phyloP scores from a whole-genome alignment of 2,888 invertebrate species.

The Aphidoletes aphidimyza region DNA sequence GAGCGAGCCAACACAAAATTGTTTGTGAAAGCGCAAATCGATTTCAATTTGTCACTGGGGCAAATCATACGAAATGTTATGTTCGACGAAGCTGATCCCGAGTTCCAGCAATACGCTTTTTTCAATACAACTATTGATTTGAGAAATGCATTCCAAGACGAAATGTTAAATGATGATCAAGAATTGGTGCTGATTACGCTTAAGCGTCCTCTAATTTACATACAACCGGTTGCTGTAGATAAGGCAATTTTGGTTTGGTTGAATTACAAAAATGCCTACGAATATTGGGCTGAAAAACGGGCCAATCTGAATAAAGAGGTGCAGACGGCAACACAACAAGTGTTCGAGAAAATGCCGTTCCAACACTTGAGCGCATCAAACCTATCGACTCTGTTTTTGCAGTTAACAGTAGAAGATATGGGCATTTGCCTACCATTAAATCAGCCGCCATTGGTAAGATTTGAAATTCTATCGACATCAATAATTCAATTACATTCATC shows the following conservation, averaged over 20 bases:
- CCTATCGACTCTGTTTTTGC: slow-evolving; percentile 89
- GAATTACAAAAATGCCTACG: slow-evolving; percentile 99
- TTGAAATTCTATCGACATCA: no score
- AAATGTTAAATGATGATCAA: slow-evolving; percentile 87
- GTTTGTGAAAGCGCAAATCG: slow-evolving; percentile 87
- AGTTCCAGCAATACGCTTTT: slow-evolving; percentile 97
- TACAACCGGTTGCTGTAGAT: slow-evolving; percentile 97
- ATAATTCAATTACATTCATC: no score
- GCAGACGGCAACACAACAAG: slow-evolving; percentile 77
- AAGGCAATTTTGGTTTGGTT: slow-evolving; percentile 98
- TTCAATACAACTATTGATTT: slow-evolving; percentile 94
- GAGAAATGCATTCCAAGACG: slow-evolving; percentile 88
- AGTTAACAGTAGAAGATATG: slow-evolving; percentile 95
- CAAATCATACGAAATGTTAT: slow-evolving; percentile 92
- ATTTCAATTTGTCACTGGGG: slow-evolving; percentile 94
- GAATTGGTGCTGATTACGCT: slow-evolving; percentile 88
- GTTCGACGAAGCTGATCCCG: slow-evolving; percentile 97
- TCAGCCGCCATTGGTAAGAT: slow-evolving; percentile 77
- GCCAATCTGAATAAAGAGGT: slow-evolving; percentile 91
- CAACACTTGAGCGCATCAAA: slow-evolving; percentile 82
- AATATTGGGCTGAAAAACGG: slow-evolving; percentile 98
- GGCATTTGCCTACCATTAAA: slow-evolving; percentile 94
- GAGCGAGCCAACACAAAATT: slow-evolving; percentile 73
- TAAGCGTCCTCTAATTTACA: slow-evolving; percentile 92
- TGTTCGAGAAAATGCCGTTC: slow-evolving; percentile 78